These are phyloP conservation scores for Aldabrachelys gigantea DNA, from an alignment of 2,113 vertebrate species.

Conservation along the genomic window DNA sequence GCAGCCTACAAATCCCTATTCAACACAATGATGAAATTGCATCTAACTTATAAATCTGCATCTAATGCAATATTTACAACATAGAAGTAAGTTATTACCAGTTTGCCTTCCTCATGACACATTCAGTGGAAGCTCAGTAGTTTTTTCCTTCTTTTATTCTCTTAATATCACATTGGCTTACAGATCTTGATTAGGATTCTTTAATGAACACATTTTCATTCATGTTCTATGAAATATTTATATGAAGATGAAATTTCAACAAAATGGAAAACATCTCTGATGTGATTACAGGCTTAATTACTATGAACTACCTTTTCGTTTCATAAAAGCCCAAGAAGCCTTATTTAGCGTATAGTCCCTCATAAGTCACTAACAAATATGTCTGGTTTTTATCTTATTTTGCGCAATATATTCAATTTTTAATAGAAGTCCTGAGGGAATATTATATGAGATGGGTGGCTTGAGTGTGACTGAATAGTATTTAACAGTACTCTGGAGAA, in stretches of 20 bases:
- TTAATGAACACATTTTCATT: not conserved
- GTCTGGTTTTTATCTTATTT: not conserved
- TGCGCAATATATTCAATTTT: not conserved
- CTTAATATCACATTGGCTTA: not conserved
- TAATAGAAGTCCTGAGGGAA: not conserved
- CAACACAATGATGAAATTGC: not conserved
- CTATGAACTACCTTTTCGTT: not conserved
- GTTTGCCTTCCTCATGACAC: not conserved
- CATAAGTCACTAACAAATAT: not conserved
- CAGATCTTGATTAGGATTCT: not conserved
- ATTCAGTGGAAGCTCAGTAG: not conserved
- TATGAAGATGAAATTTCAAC: not conserved
- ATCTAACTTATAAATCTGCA: not conserved
- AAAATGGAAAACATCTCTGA: not conserved
- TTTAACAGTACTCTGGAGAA: constrained; percentile 16
- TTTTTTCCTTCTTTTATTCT: not conserved
- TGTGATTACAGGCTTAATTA: not conserved
- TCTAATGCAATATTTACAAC: not conserved
- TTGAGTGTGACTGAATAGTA: not conserved
- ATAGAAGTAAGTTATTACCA: not conserved
- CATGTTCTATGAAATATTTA: not conserved
- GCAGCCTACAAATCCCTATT: not conserved
- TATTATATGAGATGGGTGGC: not conserved
- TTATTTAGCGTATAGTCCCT: not conserved
- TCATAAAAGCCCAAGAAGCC: not conserved